These are phyloP conservation scores for Leptopterna dolabrata DNA, from an alignment of 2,888 invertebrate genomes.

Conservation along the genomic window DNA sequence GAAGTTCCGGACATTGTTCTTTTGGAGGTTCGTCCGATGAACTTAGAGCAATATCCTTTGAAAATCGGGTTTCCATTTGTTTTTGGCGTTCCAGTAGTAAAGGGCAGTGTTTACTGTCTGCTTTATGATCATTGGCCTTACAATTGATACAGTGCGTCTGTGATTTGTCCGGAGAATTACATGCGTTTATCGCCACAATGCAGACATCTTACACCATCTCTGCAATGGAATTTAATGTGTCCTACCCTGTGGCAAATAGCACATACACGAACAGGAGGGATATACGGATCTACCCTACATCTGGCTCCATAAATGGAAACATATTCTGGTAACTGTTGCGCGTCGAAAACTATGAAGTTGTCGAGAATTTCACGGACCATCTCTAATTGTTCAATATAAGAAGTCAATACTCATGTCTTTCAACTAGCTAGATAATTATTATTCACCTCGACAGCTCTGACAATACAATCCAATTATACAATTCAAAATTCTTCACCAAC, in stretches of 20 bases:
- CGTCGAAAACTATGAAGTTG: not conserved
- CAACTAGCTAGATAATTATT: too few species aligned
- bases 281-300: not conserved
- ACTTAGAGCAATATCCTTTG: not conserved
- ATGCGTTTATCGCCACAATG: not conserved
- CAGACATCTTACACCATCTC: not conserved
- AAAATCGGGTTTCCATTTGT: not conserved
- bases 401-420: too few species aligned
- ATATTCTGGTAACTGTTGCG: too few species aligned
- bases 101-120: not conserved
- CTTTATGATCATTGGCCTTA: not conserved
- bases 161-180: not conserved
- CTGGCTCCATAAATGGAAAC: not conserved
- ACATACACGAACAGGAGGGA: not conserved
- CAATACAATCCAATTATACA: too few species aligned
- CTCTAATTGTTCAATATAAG: too few species aligned
- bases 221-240: too few species aligned
- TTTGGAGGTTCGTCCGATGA: not conserved
- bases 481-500: too few species aligned
- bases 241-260: not conserved
- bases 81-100: not conserved
- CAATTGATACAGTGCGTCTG: not conserved
- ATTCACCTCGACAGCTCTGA: too few species aligned
- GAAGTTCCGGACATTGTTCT: not conserved
- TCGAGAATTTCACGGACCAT: too few species aligned